Conservation (phyloP, 2,888 invertebrate species). For the Teleogryllus oceanicus region DNA sequence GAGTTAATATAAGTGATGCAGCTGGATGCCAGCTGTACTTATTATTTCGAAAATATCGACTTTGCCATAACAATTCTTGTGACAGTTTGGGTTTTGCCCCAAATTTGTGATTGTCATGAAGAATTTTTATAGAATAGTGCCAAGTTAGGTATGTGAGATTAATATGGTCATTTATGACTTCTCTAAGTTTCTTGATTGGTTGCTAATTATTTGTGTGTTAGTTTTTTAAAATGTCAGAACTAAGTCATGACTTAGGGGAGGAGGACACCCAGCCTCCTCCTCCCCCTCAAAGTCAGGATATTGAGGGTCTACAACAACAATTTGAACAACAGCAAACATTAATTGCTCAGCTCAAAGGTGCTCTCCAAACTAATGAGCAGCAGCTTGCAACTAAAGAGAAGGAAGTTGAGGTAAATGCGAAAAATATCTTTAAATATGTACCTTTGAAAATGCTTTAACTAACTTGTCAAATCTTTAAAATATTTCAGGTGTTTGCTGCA, state of each 20-base stretch:
- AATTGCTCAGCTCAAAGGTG: slow-evolving; percentile 49
- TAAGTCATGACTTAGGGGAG: slow-evolving; percentile 41
- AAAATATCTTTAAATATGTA: too few species aligned
- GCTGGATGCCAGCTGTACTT: not conserved
- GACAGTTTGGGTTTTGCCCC: not conserved
- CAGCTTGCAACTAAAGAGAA: slow-evolving; percentile 46
- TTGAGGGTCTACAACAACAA: slow-evolving; percentile 28
- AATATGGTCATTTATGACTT: not conserved
- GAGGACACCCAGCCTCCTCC: slow-evolving; percentile 35
- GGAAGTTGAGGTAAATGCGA: slow-evolving; percentile 44
- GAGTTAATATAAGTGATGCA: not conserved
- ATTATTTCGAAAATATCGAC: not conserved
- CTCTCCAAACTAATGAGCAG: slow-evolving; percentile 48
- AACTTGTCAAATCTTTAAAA: too few species aligned
- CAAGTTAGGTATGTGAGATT: not conserved
- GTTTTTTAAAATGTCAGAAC: not conserved
- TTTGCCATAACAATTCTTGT: not conserved
- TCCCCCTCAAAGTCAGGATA: slow-evolving; percentile 28
- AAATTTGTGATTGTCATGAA: not conserved
- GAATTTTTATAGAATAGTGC: not conserved
- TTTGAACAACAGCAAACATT: slow-evolving; percentile 45
- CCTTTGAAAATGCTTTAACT: too few species aligned
- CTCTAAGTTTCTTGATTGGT: too few species aligned
- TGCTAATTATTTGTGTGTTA: too few species aligned
- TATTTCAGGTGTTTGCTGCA: slow-evolving; percentile 47